Percentiles rank a stretch among this genome's conserved stretches.
These are phyloP conservation scores for Alexandromys fortis DNA, from an alignment of 2,113 vertebrate genomes.

Conservation along the genomic window DNA sequence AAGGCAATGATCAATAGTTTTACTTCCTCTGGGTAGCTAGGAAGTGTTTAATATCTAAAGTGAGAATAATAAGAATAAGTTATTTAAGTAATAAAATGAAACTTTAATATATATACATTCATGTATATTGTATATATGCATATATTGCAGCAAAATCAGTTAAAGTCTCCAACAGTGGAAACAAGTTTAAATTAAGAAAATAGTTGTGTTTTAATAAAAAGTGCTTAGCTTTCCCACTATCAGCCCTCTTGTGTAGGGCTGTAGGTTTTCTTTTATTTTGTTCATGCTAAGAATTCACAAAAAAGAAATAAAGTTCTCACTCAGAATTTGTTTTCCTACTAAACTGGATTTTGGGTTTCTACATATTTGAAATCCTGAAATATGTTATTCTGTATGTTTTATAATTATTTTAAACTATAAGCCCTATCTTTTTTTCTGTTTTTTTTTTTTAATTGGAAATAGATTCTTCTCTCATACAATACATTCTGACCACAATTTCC, in stretches of 20 bases:
- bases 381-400: background rate
- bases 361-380: background rate
- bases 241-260: background rate
- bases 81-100: background rate
- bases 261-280: background rate
- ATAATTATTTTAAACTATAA: conserved; percentile 28
- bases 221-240: background rate
- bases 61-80: background rate
- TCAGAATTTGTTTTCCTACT: background rate
- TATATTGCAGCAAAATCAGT: background rate
- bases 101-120: background rate
- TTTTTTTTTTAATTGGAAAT: background rate
- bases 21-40: background rate
- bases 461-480: background rate
- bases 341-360: background rate
- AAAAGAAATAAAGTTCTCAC: background rate
- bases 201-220: conserved; percentile 41
- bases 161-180: background rate
- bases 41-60: background rate
- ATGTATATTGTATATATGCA: background rate
- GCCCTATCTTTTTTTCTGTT: background rate
- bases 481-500: background rate
- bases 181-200: background rate
- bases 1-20: background rate
- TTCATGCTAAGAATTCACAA: background rate